phyloP scores from a whole-genome alignment of 2,113 vertebrate species.

The Archocentrus centrarchus region DNA sequence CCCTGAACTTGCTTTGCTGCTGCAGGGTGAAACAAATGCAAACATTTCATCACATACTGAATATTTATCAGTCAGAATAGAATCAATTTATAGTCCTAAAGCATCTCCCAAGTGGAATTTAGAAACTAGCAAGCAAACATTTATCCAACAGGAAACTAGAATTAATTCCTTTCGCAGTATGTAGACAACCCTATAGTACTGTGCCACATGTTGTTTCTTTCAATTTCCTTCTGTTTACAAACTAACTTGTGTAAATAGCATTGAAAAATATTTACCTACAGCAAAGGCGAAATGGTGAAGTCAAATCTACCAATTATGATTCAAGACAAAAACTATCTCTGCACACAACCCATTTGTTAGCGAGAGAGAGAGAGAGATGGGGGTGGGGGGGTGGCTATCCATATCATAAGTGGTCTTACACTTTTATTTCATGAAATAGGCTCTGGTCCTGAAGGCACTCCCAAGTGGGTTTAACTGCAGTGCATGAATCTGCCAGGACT shows the following conservation, averaged over 20 bases:
- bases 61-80: slow-evolving; percentile 36
- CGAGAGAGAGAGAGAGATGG: background rate
- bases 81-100: slow-evolving; percentile 2
- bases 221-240: background rate
- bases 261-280: background rate
- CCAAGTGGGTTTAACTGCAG: background rate
- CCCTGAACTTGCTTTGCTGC: slow-evolving; percentile 4
- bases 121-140: background rate
- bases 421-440: slow-evolving; percentile 16
- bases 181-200: slow-evolving; percentile 7
- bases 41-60: slow-evolving; percentile 33
- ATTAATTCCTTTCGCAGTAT: background rate
- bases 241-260: background rate
- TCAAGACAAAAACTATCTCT: background rate
- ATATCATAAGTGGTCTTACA: slow-evolving; percentile 12
- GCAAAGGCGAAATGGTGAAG: background rate
- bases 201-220: background rate
- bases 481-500: slow-evolving; percentile 1
- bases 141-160: slow-evolving; percentile 1
- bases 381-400: background rate
- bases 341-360: background rate
- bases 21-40: slow-evolving; percentile 23
- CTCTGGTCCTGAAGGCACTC: slow-evolving; percentile 10
- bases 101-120: background rate
- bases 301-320: background rate